Evolutionary conservation across 2,113 vertebrate species (phyloP).

Genomic region (Eurypyga helias): DNA sequence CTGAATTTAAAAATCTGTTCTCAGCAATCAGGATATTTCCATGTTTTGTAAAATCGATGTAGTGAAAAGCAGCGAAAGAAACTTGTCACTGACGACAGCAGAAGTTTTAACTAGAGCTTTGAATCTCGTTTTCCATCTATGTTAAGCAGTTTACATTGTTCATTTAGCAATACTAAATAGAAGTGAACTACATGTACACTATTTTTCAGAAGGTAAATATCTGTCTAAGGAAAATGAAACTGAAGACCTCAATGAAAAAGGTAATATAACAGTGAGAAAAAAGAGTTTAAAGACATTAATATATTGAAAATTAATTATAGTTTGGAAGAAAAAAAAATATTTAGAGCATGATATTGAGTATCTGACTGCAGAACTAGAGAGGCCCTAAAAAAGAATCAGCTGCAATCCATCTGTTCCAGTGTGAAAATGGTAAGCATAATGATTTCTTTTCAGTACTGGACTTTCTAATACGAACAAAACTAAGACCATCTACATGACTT

Average conservation of each 20-base stretch:
- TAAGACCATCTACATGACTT: not conserved
- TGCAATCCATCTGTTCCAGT: not conserved
- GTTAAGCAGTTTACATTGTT: not conserved
- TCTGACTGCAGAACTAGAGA: not conserved
- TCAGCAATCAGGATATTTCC: not conserved
- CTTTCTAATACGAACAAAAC: not conserved
- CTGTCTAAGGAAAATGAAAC: not conserved
- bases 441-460: not conserved
- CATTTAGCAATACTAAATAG: not conserved
- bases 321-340: not conserved
- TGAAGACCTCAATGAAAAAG: not conserved
- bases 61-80: not conserved
- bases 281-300: not conserved
- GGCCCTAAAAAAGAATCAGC: not conserved
- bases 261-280: not conserved
- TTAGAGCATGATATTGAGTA: not conserved
- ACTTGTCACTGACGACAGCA: not conserved
- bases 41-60: not conserved
- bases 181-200: rapidly evolving
- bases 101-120: not conserved
- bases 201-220: not conserved
- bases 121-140: not conserved
- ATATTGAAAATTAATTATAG: not conserved
- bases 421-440: not conserved
- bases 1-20: not conserved